A percentile compares a stretch with the other conserved stretches of the same genome.
These are phyloP conservation scores for Mylabris sibirica DNA, from an alignment of 2,888 invertebrate genomes.

Conservation along the genomic window DNA sequence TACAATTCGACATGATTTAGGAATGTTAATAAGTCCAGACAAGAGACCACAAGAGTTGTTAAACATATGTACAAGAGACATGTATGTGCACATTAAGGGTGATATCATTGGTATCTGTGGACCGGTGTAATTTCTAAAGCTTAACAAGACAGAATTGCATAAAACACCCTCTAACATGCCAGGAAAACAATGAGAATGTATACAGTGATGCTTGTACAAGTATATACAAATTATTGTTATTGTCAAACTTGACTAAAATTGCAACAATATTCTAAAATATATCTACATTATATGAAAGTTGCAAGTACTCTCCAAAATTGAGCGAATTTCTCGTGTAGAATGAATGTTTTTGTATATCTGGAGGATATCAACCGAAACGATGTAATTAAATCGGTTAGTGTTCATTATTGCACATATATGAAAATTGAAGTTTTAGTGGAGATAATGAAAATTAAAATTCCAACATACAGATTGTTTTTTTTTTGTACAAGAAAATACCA, in stretches of 20 bases:
- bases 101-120: constrained; percentile 33
- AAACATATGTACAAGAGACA: constrained; percentile 33
- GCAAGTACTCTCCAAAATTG: background rate
- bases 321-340: no score
- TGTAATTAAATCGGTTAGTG: background rate
- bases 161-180: constrained; percentile 43
- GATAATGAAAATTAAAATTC: background rate
- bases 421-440: background rate
- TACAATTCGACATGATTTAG: constrained; percentile 42
- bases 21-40: constrained; percentile 34
- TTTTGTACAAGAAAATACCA: no score
- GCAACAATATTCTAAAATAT: background rate
- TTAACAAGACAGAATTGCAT: constrained; percentile 44
- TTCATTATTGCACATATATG: background rate
- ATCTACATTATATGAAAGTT: background rate
- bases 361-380: background rate
- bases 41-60: constrained; percentile 36
- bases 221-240: constrained; percentile 47
- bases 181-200: constrained; percentile 45
- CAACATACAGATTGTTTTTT: no score
- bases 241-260: constrained; percentile 42
- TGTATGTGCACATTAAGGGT: background rate
- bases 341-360: background rate
- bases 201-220: constrained; percentile 32
- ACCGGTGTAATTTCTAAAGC: constrained; percentile 45